Evolutionary conservation across 2,113 vertebrate species (phyloP).

Genomic region (Lichenostomus cassidix): DNA sequence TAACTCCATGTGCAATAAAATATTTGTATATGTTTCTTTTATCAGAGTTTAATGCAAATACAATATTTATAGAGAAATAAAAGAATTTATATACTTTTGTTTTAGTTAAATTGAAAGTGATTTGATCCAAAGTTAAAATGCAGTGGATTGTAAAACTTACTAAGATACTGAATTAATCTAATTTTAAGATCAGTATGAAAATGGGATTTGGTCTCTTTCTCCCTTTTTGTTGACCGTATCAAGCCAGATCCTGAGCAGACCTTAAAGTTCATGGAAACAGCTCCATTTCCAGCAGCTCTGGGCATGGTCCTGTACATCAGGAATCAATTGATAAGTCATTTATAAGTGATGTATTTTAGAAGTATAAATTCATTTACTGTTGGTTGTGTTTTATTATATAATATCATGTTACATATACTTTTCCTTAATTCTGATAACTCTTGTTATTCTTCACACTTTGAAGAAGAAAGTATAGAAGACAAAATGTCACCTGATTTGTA

Average conservation of each 20-base stretch:
- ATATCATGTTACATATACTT: not conserved
- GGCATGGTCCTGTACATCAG: not conserved
- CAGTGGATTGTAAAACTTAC: not conserved
- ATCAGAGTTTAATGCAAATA: not conserved
- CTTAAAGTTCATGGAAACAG: not conserved
- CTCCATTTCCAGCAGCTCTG: not conserved
- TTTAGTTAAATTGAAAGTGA: not conserved
- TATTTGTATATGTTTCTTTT: not conserved
- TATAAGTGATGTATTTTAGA: not conserved
- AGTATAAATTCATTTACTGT: not conserved
- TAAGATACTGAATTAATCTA: not conserved
- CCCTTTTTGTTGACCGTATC: not conserved
- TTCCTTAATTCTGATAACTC: not conserved
- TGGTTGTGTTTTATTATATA: not conserved
- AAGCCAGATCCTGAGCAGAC: not conserved
- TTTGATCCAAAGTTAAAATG: not conserved
- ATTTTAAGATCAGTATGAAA: not conserved
- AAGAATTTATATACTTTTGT: not conserved
- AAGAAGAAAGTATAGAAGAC: constrained; percentile 3
- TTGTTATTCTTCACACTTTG: not conserved
- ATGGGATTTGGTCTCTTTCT: not conserved
- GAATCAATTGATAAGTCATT: not conserved
- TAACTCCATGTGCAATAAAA: not conserved
- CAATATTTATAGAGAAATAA: not conserved
- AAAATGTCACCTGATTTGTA: constrained; percentile 17